Evolutionary conservation across 2,797 vertebrate species (phyloP), one percentile per base, ranked within the genome.

Genomic region (Gobio occitaniae): DNA sequence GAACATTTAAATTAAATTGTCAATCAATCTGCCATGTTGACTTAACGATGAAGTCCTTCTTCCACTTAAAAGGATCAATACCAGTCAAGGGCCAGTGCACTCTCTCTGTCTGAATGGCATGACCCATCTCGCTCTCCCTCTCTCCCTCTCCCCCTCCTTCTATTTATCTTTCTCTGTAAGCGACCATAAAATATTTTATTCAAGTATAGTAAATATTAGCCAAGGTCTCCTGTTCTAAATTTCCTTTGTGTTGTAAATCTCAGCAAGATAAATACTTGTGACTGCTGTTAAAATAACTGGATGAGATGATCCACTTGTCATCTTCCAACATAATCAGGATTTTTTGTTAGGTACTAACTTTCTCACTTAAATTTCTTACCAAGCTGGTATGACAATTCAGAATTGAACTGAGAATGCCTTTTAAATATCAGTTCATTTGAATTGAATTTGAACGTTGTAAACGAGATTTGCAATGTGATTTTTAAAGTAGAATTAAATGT

Each of bases 91-190:
- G 65, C 85, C 2, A 3, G 38, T 70, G 15, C 84, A 41, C 50
- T 78, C 38, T 48, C 61, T 44, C 11, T 68, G 10, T 61, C 48
- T 32, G 65, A 38, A 41, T 97, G 96, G 71, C 95, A 98, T 97
- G 97, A 97, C 0, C 93, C 98, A 1, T n/a, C 41, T 50, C n/a
- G 16, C 29, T 19, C 9, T 6, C 36, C 29, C 16, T 10, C 15
- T 52, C 48, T 11, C 32, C 47, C 44, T 38, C 17, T 17, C 11
- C 54, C 7, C 15, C 12, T 16, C 61, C 16, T 13, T 36, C 29
- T 54, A 10, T 76, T 56, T 83, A 29, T 76, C 48, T 65, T 63
- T 75, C 19, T 72, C 11, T 75, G 8, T 75, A 29, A 21, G 25
- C 2, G 0, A 75, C 29, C 9, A 17, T 75, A 25, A 52, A 36